Evolutionary conservation across 2,888 invertebrate genomes (phyloP).

Genomic region (Maniola hyperantus): DNA sequence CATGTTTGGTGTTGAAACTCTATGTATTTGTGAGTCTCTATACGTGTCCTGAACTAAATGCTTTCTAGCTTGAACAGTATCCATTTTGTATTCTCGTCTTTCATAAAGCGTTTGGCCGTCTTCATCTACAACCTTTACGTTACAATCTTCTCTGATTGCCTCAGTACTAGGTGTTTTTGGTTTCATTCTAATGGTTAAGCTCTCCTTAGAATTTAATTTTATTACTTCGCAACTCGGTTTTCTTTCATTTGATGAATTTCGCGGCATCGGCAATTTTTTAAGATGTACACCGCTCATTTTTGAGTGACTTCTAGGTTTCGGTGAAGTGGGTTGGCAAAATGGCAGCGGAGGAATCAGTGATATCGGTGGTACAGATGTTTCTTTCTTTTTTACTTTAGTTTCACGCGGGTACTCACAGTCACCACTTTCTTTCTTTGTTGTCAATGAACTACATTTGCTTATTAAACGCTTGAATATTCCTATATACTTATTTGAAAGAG

Average conservation of each 20-base stretch:
- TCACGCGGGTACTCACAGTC: slow-evolving; percentile 11
- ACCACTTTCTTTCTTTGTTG: slow-evolving; percentile 9
- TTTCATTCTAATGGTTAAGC: slow-evolving; percentile 53
- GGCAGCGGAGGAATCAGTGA: neutral
- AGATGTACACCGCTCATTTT: slow-evolving; percentile 50
- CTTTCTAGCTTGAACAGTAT: slow-evolving; percentile 33
- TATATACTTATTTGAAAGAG: too few relatives aligned
- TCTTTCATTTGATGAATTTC: slow-evolving; percentile 45
- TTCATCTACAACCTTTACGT: slow-evolving; percentile 60
- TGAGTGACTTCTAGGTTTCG: slow-evolving; percentile 25
- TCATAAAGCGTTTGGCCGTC: slow-evolving; percentile 62
- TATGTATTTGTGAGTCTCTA: slow-evolving; percentile 52
- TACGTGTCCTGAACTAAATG: slow-evolving; percentile 53
- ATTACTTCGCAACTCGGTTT: slow-evolving; percentile 38
- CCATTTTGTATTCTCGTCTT: slow-evolving; percentile 53
- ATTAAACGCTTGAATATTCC: too few relatives aligned
- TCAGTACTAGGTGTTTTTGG: slow-evolving; percentile 53
- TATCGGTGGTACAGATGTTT: slow-evolving; percentile 9
- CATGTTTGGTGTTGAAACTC: slow-evolving; percentile 49
- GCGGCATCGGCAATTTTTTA: slow-evolving; percentile 50
- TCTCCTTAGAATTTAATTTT: slow-evolving; percentile 51
- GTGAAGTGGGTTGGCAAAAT: neutral
- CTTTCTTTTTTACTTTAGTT: slow-evolving; percentile 37
- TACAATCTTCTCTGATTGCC: slow-evolving; percentile 54
- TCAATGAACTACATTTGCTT: slow-evolving; percentile 6